Evolutionary conservation across 2,113 vertebrate genomes (phyloP), one percentile per base, ranked within the genome.

Genomic region (Oostethus manadensis): DNA sequence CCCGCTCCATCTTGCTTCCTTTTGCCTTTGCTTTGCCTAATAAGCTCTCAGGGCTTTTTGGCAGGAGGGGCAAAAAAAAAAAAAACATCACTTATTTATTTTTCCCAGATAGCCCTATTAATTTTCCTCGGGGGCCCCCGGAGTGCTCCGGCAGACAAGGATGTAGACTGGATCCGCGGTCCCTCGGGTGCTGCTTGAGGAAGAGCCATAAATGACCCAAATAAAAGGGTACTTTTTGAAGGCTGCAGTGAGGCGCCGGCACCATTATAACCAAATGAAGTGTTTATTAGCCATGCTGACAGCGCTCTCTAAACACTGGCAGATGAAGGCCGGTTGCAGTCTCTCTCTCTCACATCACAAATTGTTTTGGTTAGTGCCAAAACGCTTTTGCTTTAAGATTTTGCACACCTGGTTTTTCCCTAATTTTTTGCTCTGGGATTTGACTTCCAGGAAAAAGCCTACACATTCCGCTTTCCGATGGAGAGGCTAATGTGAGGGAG

Each of bases 181-280:
- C 89, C 89, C 88, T 67, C 29, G 90, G 87, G 89, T 84, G 76
- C 84, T 86, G 82, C 87, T 87, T 66, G 69, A 88, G 87, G 88
- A 89, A 88, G 88, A 89, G 87, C 87, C 79, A 75, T 90, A 91
- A 91, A 91, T 90, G 89, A 91, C 89, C 89, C 88, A 91, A 91
- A 91, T 91, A 90, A 90, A n/a, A 43, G 89, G 89, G 85, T 87
- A 85, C 86, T 89, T 91, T 51, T 87, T 89, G 85, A 89, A 89
- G 87, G 89, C 89, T 87, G 81, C 61, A 50, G 77, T 80, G 86
- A 87, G 87, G 86, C 85, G 81, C 83, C 77, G 77, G 81, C 86
- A 85, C 85, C 88, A 90, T 91, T 91, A 90, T 90, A 90, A 90
- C 85, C 88, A 89, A 91, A 90, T 87, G 88, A 90, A 90, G 88